These are phyloP conservation scores for Drosophila nr. fundita DNA, from an alignment of 2,888 invertebrate species.

Conservation along the genomic window DNA sequence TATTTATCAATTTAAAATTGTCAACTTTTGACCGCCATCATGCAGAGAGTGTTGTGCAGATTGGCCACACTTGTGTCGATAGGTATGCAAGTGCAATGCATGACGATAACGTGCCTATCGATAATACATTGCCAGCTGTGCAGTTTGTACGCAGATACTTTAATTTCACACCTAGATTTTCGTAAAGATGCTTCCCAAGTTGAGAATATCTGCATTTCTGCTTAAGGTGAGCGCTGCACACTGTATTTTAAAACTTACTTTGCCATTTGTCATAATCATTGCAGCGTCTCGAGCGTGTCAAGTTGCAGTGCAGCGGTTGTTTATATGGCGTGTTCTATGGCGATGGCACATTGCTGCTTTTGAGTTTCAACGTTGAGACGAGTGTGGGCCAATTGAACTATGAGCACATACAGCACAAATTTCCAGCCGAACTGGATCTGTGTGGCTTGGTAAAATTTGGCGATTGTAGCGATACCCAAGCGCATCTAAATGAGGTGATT, in stretches of 20 bases:
- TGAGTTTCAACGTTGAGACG: slow-evolving; percentile 89
- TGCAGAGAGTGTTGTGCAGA: background rate
- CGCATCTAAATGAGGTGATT: slow-evolving; percentile 87
- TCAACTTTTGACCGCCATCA: background rate
- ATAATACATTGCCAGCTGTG: slow-evolving; percentile 69
- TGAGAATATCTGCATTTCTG: slow-evolving; percentile 90
- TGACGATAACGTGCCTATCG: slow-evolving; percentile 39
- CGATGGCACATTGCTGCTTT: slow-evolving; percentile 89
- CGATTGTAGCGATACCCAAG: slow-evolving; percentile 87
- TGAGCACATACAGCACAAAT: slow-evolving; percentile 86
- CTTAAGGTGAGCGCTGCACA: slow-evolving; percentile 87
- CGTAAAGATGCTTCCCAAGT: slow-evolving; percentile 88
- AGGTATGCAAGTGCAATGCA: slow-evolving; percentile 16
- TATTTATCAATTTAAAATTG: slow-evolving; percentile 2
- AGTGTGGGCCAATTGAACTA: slow-evolving; percentile 86
- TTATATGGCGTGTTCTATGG: slow-evolving; percentile 91
- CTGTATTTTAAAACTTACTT: background rate
- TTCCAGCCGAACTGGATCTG: slow-evolving; percentile 91
- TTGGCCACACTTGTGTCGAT: slow-evolving; percentile 41
- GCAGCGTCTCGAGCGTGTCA: slow-evolving; percentile 89
- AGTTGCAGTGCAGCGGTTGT: slow-evolving; percentile 88
- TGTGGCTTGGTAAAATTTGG: slow-evolving; percentile 91
- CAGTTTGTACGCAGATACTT: slow-evolving; percentile 46
- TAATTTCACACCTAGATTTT: slow-evolving; percentile 41
- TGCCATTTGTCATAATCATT: slow-evolving; percentile 16